These are phyloP conservation scores for Papilio polyxenes DNA, from an alignment of 1,140 invertebrate genomes.

Conservation along the genomic window DNA sequence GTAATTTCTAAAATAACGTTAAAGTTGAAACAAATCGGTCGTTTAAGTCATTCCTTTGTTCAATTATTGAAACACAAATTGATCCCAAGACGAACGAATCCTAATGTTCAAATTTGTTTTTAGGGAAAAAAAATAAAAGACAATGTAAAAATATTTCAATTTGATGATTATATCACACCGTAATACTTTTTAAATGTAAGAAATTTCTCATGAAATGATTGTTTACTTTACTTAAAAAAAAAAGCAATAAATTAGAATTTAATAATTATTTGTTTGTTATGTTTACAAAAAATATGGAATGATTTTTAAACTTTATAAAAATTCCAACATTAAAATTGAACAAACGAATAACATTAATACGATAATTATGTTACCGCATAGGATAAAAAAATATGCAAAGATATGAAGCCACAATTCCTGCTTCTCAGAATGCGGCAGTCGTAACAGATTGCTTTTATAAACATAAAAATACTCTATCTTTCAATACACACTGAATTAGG, in stretches of 20 bases:
- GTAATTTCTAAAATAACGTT: neutral
- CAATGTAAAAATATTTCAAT: no score
- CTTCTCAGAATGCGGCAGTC: conserved; percentile 17
- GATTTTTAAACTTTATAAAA: neutral
- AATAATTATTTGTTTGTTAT: no score
- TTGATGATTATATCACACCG: no score
- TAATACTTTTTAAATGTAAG: no score
- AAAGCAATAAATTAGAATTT: no score
- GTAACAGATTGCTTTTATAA: neutral
- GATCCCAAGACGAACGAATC: neutral
- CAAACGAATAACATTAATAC: neutral
- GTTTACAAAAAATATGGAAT: no score
- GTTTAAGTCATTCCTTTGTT: neutral
- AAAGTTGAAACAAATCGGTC: neutral
- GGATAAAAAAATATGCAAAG: neutral
- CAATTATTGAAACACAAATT: neutral
- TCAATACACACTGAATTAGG: neutral
- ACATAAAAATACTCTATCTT: neutral
- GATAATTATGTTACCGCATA: neutral
- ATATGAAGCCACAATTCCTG: conserved; percentile 22
- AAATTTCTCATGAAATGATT: no score
- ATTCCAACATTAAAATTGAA: neutral
- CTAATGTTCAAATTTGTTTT: neutral
- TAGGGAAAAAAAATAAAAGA: neutral
- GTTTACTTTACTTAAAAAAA: no score